Base-by-base conservation (phyloP, 2,888 invertebrate species). In the Phortica okadai region DNA sequence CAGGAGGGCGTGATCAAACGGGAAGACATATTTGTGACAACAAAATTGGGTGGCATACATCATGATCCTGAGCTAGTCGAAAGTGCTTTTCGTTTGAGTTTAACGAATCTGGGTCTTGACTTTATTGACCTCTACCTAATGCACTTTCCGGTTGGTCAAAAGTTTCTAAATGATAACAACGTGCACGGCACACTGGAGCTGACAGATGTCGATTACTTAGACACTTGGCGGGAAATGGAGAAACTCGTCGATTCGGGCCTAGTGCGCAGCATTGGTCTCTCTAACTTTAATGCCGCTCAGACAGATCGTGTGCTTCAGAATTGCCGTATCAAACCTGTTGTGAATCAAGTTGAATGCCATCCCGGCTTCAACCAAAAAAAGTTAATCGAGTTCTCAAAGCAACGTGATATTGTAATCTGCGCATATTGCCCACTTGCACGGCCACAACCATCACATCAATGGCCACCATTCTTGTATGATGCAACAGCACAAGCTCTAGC, bases 101-200 rank as follows among this genome's bases (percentile, higher is more conserved):
- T 97, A 5, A 89, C 91, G 0, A 93, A 94, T 77, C 92, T 97
- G 82, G 94, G 94, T 0, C 88, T 97, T n/a, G 93, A 94, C 0
- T 97, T 97, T 88, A 91, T 97, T 69, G 97, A 97, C 86, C 92
- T 97, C 0, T 97, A 95, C 86, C 91, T 97, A 42, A 95, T 97
- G 80, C 97, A 97, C 87, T 96, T 95, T 93, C 97, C 97, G 0
- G 93, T 96, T 89, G 96, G 94, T 0, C 95, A 95, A 83, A 92
- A 87, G 54, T 90, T 90, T 45, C 81, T 83, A 59, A 85, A 95
- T 94, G 90, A 93, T 21, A 79, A 76, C 50, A 87, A 90, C 82
- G 90, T 91, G 1, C 90, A 90, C 64, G 91, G 91, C 73, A 85
- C 83, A 41, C 73, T 84, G 41, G 82, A 89, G 21, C 83, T 90